Evolutionary conservation across 2,113 vertebrate species (phyloP), one percentile per base, ranked within the genome.

Genomic region (Aythya baeri): DNA sequence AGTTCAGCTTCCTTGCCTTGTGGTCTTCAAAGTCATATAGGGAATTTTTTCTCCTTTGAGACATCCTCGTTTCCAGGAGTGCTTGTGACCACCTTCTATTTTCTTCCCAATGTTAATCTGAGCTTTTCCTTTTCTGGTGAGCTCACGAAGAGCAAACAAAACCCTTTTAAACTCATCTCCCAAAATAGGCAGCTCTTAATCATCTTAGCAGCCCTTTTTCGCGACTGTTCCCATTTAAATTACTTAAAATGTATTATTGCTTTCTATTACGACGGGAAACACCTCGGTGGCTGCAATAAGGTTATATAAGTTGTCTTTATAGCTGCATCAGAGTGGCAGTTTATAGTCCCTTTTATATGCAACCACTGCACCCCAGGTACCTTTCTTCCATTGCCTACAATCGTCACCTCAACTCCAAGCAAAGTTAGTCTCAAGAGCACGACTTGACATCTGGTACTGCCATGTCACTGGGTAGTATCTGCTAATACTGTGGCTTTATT

Each of bases 371-470:
- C 49, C 32, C 61, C 25, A 58, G 93, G 31, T 78, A 32, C 36
- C 27, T 68, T 81, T 58, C 54, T 63, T 44, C 49, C 16, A 1
- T 36, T 49, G 18, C 49, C 76, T 78, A 26, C 17, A 13, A 2
- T 26, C 57, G 76, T 90, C 76, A 36, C 57, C 31, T 78, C 73
- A 20, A 3, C 23, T 78, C 44, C 70, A 27, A 70, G 22, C 29
- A 17, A 58, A 83, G 67, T 75, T 83, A 38, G 26, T 71, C 27
- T 74, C 12, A n/a, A 31, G 27, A 7, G 9, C 0, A 0, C 3
- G 1, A 54, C 38, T 77, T 89, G 77, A 13, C 5, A 36, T 32
- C 7, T 50, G 73, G 7, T 74, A 31, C 27, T 4, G 2, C 20
- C 1, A 0, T 36, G 32, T 77, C 44, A 49, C 32, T 22, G 6